Evolutionary conservation across 53 echinoderm and acorn worm genomes (phyloP), one percentile per base, ranked within the genome.

Genomic region (Antedon mediterranea): DNA sequence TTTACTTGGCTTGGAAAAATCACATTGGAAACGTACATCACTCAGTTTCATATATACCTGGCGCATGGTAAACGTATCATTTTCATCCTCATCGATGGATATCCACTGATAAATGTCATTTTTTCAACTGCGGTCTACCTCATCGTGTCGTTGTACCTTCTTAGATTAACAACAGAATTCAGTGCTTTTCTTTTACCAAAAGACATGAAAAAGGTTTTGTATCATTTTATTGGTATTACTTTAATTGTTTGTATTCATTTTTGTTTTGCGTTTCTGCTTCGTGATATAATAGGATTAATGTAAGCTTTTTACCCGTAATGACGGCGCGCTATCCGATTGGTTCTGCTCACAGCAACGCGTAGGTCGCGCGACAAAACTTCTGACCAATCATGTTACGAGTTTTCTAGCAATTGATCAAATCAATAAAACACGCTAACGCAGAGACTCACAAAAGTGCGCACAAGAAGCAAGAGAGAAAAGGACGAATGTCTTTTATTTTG

Each of bases 21-120:
- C 71, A 92, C 92, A 28, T 77, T 92, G 8, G 92, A 92, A 75
- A 92, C 92, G 0, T 92, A 92, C 72, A 92, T 92, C 81, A 80
- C 86, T 0, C 92, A 92, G 73, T 76, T 89, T 14, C 92, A 92
- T 74, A 78, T 92, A 73, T 88, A 88, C 78, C 79, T 92, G 82
- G n/a, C n/a, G n/a, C n/a, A n/a, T n/a, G n/a, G n/a, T 20, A 71
- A 82, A 30, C 73, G 86, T 11, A 92, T 92, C 31, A 83, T 86
- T 28, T 92, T 86, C 80, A n/a, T n/a, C n/a, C n/a, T n/a, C n/a
- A 80, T 92, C 11, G 89, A 87, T 0, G 86, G 84, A 14, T 92
- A 92, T 73, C 92, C 92, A 0, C 79, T 92, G 27, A 70, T 92
- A 72, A 92, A 92, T 78, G 89, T 92, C 57, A 80, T 85, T 23